Evolutionary conservation across 2,888 invertebrate genomes (phyloP), one percentile per base, ranked within the genome.

Genomic region (Dioctria rufipes): DNA sequence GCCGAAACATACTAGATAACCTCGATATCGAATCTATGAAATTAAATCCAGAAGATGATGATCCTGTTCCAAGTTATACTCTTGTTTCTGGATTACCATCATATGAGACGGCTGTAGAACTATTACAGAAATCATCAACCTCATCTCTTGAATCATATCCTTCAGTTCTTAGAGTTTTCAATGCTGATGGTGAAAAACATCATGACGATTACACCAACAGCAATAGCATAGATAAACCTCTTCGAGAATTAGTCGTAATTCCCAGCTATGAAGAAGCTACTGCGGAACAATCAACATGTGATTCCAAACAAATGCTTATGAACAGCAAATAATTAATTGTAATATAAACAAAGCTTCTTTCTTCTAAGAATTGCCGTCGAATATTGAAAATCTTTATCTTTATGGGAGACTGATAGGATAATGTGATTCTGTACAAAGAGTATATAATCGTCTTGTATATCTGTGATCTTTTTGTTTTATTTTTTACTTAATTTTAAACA

Each of bases 61-160:
- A 92, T 84, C 91, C 91, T 9, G 88, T 92, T 82, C 93, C 93
- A 49, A 92, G 91, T 84, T 93, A 93, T 86, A 92, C 92, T 8
- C 87, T 92, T 75, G 93, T 92, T 63, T 92, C 92, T 39, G 93
- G 93, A 11, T 86, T 93, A 78, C 93, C 93, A 39, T 90, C 90
- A 67, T 93, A 93, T 86, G 92, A 92, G 81, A 92, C 92, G 83
- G 93, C 93, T 3, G 84, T 92, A 85, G 91, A 92, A 85, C 90
- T 92, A 86, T 87, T 92, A 84, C 89, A 90, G 78, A 89, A 90
- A 85, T 84, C 86, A 65, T 87, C 88, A 42, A 83, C 85, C 8
- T 9, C 37, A 37, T 39, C 40, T 11, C 25, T 49, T 43, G 65
- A 13, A n/a, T 43, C 51, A 40, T 78, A 78, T 79, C 82, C 81